phyloP scores from a whole-genome alignment of 2,888 invertebrate genomes.

The Gonocerus acuteangulatus region DNA sequence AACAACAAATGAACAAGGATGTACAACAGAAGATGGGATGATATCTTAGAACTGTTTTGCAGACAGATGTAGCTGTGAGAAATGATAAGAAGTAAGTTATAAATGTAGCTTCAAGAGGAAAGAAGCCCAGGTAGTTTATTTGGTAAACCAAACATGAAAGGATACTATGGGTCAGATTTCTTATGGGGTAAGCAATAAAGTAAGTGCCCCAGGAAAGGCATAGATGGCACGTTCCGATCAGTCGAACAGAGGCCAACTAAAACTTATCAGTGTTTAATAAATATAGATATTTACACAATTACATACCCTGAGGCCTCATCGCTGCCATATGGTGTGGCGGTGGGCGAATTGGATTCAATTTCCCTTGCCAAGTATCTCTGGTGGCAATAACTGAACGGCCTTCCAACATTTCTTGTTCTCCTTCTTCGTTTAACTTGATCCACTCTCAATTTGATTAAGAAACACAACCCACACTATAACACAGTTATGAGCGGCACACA shows the following conservation, averaged over 20 bases:
- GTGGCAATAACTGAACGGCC: slow-evolving; percentile 38
- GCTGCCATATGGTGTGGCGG: slow-evolving; percentile 46
- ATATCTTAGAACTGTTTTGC: too few relatives aligned
- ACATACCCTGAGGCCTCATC: slow-evolving; percentile 48
- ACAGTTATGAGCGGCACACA: slow-evolving; percentile 15
- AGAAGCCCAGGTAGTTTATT: too few relatives aligned
- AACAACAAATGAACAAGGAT: too few relatives aligned
- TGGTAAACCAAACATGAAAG: too few relatives aligned
- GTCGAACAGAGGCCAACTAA: not conserved
- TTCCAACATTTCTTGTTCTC: slow-evolving; percentile 39
- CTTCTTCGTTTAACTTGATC: slow-evolving; percentile 9
- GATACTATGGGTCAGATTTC: too few relatives aligned
- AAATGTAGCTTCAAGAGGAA: too few relatives aligned
- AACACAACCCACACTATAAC: slow-evolving; percentile 29
- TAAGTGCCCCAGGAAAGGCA: too few relatives aligned
- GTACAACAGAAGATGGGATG: too few relatives aligned
- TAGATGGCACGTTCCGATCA: too few relatives aligned
- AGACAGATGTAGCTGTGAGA: too few relatives aligned
- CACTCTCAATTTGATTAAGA: slow-evolving; percentile 6
- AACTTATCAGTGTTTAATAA: not conserved
- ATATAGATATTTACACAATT: not conserved
- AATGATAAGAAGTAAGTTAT: too few relatives aligned
- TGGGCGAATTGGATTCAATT: slow-evolving; percentile 38
- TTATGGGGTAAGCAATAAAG: too few relatives aligned
- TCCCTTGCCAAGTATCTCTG: slow-evolving; percentile 40